Evolutionary conservation across 2,113 vertebrate genomes (phyloP), one percentile per base, ranked within the genome.

Genomic region (Seriola quinqueradiata): DNA sequence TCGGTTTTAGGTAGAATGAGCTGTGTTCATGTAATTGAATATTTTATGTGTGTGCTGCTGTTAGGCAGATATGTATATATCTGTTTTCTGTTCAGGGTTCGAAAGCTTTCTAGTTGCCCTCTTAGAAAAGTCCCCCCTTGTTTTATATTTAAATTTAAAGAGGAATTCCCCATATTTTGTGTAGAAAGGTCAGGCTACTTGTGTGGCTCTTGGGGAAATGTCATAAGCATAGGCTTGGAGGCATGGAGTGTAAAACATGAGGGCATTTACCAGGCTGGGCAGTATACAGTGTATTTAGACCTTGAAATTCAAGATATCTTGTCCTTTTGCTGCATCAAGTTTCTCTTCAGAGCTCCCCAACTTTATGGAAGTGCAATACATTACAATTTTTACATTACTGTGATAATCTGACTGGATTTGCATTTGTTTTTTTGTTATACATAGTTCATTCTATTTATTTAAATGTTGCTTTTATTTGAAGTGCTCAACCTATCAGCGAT

Each of bases 1-100:
- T 88, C 13, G 82, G 89, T 85, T 75, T 65, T 40, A 90, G 84
- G 16, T 32, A 71, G 68, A 73, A 64, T 42, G 42, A 80, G 57
- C 46, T 85, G n/a, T 46, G 2, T 54, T 77, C 46, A 70, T 71
- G 13, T 76, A 65, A 77, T 64, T 77, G 54, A 77, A 36, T 58
- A 16, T 59, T 78, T 76, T 32, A 28, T 77, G 8, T 38, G 4
- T 66, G 23, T 71, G 21, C 17, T 64, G 44, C 34, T 65, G 21
- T 60, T 32, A 11, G 14, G 3, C 42, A 48, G 28, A 64, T 50
- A 11, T 77, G 19, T 60, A 44, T 11, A 14, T 57, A 3, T 21
- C 16, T 8, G 44, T 50, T 67, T 36, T 71, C 34, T 75, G 52
- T 57, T 38, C 17, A 59, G 68, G 4, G 28, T 77, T 44, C 0